Conservation (phyloP, 2,113 vertebrate genomes). For the Oncorhynchus keta region DNA sequence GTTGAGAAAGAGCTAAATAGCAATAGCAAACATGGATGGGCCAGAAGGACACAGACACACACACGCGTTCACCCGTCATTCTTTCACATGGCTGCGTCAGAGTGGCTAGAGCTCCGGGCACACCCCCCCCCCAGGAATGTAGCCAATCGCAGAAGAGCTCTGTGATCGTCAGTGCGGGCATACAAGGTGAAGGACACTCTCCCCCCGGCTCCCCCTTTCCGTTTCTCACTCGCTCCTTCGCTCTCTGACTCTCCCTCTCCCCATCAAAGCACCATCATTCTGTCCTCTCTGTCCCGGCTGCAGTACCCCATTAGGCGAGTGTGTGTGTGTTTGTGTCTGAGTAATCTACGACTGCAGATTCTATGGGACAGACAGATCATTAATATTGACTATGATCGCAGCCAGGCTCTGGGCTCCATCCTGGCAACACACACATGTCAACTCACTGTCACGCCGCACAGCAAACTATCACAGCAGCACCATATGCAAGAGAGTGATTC, state of each 20-base stretch:
- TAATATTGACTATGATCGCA: no score
- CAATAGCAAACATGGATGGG: no score
- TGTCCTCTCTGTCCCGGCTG: not conserved
- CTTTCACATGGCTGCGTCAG: constrained; percentile 41
- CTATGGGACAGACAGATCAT: no score
- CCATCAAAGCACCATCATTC: not conserved
- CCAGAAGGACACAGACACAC: no score
- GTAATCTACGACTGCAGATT: no score
- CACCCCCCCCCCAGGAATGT: constrained; percentile 52
- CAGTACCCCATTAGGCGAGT: not conserved
- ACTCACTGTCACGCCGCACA: no score
- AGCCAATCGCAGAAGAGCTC: constrained; percentile 55
- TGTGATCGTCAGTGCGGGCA: constrained; percentile 11
- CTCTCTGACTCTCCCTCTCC: not conserved
- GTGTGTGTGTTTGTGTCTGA: not conserved
- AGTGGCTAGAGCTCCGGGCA: constrained; percentile 28
- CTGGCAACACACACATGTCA: no score
- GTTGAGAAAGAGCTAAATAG: no score
- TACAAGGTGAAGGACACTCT: constrained; percentile 52
- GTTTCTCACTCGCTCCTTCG: not conserved
- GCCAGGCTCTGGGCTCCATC: no score
- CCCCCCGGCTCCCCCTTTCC: not conserved
- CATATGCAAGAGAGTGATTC: constrained; percentile 3
- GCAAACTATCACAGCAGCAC: no score
- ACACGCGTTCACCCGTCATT: not conserved